Evolutionary conservation across 2,797 vertebrate species (phyloP), one percentile per base, ranked within the genome.

Genomic region (Darevskia mixta): DNA sequence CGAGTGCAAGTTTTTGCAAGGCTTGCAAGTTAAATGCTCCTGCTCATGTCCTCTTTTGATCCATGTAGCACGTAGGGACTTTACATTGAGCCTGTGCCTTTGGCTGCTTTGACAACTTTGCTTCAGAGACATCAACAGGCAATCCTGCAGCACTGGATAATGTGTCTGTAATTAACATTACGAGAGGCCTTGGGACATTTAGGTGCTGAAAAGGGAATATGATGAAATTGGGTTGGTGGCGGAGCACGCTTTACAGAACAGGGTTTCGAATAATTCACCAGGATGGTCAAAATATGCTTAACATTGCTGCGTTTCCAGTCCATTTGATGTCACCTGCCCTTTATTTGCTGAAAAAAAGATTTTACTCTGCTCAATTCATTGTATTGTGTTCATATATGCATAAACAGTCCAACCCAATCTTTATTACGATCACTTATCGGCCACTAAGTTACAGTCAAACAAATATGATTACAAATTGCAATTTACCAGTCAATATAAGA

Each of bases 141-240:
- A 2, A 27, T 83, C 86, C 55, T 1, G 1, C 64, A 73, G 35
- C 72, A 35, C 86, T 71, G 79, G 58, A 82, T 1, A 81, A 76
- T 45, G 86, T 90, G 84, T 55, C 73, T 41, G 85, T 61, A 90
- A 85, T 71, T 76, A 88, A 86, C 25, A n/a, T 58, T 73, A 29
- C 43, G 5, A 75, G 11, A 25, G 2, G 18, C 32, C 76, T 18
- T n/a, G 55, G 8, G 29, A 73, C 69, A 67, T 76, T 73, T 89
- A n/a, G 29, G 27, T 66, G 20, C 13, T 75, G 83, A 15, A 64
- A 87, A 0, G 3, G 25, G 67, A 10, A 61, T 29, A 64, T 18
- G 11, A 75, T 73, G 17, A 80, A 73, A 55, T 41, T 64, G 32
- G 23, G 7, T 13, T 13, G 13, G 41, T 25, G 5, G 45, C 41